Evolutionary conservation across 2,113 vertebrate genomes (phyloP), one percentile per base, ranked within the genome.

Genomic region (Lamprologus tigripictilis): DNA sequence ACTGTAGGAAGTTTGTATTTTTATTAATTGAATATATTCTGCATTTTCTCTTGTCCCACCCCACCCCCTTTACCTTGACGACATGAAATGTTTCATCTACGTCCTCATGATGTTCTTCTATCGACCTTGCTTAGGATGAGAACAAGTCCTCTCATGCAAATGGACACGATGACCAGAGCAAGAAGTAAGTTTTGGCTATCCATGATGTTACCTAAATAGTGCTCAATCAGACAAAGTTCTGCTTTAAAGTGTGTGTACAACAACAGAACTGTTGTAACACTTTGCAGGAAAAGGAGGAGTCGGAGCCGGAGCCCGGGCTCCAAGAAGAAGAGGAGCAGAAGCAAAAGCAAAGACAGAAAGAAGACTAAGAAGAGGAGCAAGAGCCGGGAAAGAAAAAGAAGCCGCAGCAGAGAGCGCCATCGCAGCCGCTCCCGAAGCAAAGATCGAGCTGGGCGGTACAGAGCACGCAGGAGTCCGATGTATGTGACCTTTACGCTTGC

Each of bases 101-200:
- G 97, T 97, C 98, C 97, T 99, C 98, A 99, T 96, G 98, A 98
- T 99, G 97, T 99, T 99, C 97, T 99, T 99, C 98, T 99, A 98
- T 99, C 98, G 97, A 99, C 98, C 97, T 97, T 98, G 98, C 98
- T 99, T 99, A 99, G 99, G 99, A 99, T 98, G 99, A 99, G 98
- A 98, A 98, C 98, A 99, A 99, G 97, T 96, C 98, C 97, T 98
- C 98, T 98, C 98, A 98, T 98, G 98, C 98, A 96, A 99, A 99
- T 86, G 98, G 98, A 96, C 98, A 99, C 10, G 98, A 99, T 92
- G 98, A 98, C 88, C 98, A 98, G 93, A 98, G 96, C 96, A 99
- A 98, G 96, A 99, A 99, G 99, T 99, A 95, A 98, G 99, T 97
- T 37, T 61, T 42, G 1, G 14, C 58, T 7, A 26, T 47, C 21